These are phyloP conservation scores for Oreochromis niloticus DNA, from an alignment of 2,113 vertebrate genomes.

Conservation along the genomic window DNA sequence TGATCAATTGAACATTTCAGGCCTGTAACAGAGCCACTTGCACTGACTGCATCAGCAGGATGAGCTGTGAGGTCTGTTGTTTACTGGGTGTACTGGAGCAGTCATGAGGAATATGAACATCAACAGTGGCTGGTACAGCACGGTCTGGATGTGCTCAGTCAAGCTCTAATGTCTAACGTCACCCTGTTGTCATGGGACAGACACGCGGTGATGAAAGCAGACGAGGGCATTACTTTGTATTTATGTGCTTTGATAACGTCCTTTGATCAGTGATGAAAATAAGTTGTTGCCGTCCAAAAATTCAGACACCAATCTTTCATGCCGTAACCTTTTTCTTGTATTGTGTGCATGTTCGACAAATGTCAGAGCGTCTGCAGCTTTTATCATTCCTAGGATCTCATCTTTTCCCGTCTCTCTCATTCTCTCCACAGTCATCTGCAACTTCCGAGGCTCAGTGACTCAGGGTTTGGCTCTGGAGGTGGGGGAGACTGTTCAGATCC, in stretches of 20 bases:
- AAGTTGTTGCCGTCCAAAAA: not conserved
- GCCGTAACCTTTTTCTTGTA: not conserved
- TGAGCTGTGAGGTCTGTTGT: not conserved
- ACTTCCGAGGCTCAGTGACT: constrained; percentile 84
- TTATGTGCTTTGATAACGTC: not conserved
- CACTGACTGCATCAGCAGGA: not conserved
- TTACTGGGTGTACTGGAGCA: not conserved
- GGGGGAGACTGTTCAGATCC: constrained; percentile 93
- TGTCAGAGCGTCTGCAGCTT: not conserved
- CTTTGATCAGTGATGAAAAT: not conserved
- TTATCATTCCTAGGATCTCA: not conserved
- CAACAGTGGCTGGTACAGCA: not conserved
- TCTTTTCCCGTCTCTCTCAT: constrained; percentile 3
- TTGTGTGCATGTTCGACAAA: not conserved
- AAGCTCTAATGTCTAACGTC: not conserved
- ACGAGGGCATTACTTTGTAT: not conserved
- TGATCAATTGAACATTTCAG: not conserved
- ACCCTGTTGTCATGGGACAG: not conserved
- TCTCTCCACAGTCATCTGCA: constrained; percentile 82
- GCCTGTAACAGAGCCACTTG: not conserved
- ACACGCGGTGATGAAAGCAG: not conserved
- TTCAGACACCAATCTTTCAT: not conserved
- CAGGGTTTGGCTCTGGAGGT: constrained; percentile 91
- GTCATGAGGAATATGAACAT: not conserved
- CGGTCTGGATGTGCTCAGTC: not conserved